These are phyloP conservation scores for Cephus pulcher DNA, from an alignment of 2,888 invertebrate genomes.

Conservation along the genomic window DNA sequence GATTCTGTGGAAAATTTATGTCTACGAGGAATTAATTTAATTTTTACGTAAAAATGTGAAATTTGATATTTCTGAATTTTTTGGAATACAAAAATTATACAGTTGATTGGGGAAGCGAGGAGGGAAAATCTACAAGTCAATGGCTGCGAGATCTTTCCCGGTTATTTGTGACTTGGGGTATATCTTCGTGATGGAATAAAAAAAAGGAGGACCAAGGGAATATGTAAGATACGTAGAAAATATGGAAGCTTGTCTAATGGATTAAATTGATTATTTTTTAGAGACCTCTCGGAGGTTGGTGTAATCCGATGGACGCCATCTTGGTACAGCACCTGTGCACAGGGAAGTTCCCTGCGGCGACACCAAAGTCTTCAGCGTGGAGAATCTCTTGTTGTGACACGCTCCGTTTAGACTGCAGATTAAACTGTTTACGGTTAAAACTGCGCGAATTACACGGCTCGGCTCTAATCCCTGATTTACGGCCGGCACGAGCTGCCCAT, in stretches of 20 bases:
- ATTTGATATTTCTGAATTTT: too few relatives aligned
- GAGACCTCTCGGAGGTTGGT: neutral
- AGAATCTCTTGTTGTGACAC: slow-evolving; percentile 65
- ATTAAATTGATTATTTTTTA: neutral
- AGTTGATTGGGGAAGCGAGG: neutral
- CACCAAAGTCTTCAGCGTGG: slow-evolving; percentile 37
- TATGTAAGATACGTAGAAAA: neutral
- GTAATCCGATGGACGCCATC: neutral
- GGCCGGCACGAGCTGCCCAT: slow-evolving; percentile 27
- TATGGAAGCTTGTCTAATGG: neutral
- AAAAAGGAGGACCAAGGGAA: neutral
- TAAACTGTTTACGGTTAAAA: slow-evolving; percentile 64
- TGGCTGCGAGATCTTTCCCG: neutral
- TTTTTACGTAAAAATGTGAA: neutral
- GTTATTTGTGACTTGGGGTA: neutral
- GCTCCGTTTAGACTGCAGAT: slow-evolving; percentile 50
- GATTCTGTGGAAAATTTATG: too few relatives aligned
- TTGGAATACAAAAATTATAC: neutral
- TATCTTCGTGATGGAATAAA: neutral
- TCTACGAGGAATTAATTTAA: neutral
- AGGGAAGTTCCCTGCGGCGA: neutral
- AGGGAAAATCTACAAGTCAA: neutral
- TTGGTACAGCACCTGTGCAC: neutral
- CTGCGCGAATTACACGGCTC: slow-evolving; percentile 58
- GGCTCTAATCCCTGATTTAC: slow-evolving; percentile 64